Evolutionary conservation across 2,113 vertebrate species (phyloP), one percentile per base, ranked within the genome.

Genomic region (Solea senegalensis): DNA sequence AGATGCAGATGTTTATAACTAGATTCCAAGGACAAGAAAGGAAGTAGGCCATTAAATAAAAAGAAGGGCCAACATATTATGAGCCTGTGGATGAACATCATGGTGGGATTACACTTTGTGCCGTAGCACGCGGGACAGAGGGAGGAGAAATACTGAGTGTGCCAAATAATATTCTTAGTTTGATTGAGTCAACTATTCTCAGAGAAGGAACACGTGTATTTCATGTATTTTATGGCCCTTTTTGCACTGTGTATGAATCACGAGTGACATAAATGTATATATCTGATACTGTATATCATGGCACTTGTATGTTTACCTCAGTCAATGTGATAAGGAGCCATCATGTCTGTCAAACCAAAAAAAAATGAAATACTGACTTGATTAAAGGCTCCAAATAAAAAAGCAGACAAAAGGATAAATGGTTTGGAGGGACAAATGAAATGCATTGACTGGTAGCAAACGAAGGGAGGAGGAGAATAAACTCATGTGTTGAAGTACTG

Each of bases 11-110:
- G 60, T 80, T 82, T 78, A 75, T 85, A 71, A 66, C 60, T 65
- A 72, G 86, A 84, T 87, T 86, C 52, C 77, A 72, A 40, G 86
- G 66, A 69, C 55, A 60, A 69, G 34, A 60, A 78, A 53, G 59
- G 90, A 91, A 92, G 78, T 91, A 91, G 92, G 89, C 69, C 86
- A 85, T 75, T 59, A 68, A 68, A 75, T 76, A 72, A 69, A 49
- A 60, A 52, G 21, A 59, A 68, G 57, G 86, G 86, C 80, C 86
- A 90, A 84, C 89, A 92, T 89, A 87, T 91, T 90, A 90, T 69
- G 80, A 63, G 86, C 85, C 87, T 70, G 81, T 91, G 90, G 90
- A 89, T 81, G 70, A 75, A 86, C 84, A 86, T 88, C 82, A 59
- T 34, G 52, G 69, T 89, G 81, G 82, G 68, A 63, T 70, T 65